Conservation (phyloP, 2,888 invertebrate genomes). For the Lasioglossum pauxillum region DNA sequence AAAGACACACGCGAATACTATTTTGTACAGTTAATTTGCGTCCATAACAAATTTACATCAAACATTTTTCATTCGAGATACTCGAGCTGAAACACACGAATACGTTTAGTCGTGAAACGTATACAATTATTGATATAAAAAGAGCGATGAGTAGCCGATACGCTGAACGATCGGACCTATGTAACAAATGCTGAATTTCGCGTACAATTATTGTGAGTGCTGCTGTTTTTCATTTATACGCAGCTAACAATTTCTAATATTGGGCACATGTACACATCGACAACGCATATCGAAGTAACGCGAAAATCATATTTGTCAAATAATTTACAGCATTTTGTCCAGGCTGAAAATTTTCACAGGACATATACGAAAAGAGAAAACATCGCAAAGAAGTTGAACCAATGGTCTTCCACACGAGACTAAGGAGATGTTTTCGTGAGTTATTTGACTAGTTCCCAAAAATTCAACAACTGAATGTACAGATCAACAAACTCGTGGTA, state of each 20-base stretch:
- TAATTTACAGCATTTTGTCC: background rate
- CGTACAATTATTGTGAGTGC: background rate
- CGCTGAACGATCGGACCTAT: background rate
- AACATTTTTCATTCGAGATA: background rate
- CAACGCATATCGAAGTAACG: background rate
- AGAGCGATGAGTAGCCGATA: slow-evolving; percentile 25
- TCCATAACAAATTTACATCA: slow-evolving; percentile 20
- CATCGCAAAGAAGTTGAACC: background rate
- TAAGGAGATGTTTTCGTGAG: background rate
- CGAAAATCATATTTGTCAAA: background rate
- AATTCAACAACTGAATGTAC: slow-evolving; percentile 8
- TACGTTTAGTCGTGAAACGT: background rate
- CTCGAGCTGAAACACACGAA: background rate
- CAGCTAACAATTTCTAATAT: background rate
- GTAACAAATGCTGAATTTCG: background rate
- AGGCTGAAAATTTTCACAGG: background rate
- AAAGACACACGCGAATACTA: slow-evolving; percentile 9
- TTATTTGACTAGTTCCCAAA: background rate
- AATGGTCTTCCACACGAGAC: background rate
- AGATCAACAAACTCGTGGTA: slow-evolving; percentile 23
- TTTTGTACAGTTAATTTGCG: slow-evolving; percentile 12
- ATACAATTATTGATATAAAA: slow-evolving; percentile 28
- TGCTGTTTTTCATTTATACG: background rate
- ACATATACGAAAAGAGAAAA: background rate
- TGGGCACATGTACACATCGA: background rate